Conservation (phyloP, 2,797 vertebrate species). For the Valencia hispanica region DNA sequence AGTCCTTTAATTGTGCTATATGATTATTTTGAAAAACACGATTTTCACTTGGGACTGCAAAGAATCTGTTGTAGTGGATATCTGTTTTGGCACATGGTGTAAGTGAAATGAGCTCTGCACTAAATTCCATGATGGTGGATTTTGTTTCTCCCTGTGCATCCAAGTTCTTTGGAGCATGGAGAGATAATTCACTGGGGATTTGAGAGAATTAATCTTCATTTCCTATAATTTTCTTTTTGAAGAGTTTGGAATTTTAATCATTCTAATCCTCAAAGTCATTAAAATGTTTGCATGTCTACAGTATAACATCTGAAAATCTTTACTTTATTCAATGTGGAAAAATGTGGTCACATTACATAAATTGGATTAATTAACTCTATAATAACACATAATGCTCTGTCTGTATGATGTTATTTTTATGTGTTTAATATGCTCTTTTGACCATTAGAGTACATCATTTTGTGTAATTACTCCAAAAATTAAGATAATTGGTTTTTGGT, state of each 20-base stretch:
- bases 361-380: conserved; percentile 26
- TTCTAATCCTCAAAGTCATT: conserved; percentile 73
- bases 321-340: conserved; percentile 32
- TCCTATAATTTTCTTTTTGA: conserved; percentile 54
- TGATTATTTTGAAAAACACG: conserved; percentile 22
- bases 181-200: conserved; percentile 58
- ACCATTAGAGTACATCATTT: neutral
- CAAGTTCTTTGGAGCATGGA: conserved; percentile 31
- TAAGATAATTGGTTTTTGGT: too few species aligned
- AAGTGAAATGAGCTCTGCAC: conserved; percentile 24
- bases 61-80: conserved; percentile 19
- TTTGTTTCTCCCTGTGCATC: conserved; percentile 13
- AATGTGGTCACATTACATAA: conserved; percentile 25
- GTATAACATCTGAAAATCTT: conserved; percentile 60
- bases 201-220: conserved; percentile 60
- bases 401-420: neutral
- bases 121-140: conserved; percentile 33
- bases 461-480: too few species aligned
- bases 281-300: conserved; percentile 47
- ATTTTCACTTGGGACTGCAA: neutral
- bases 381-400: conserved; percentile 14
- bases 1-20: conserved; percentile 11
- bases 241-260: conserved; percentile 59
- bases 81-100: conserved; percentile 14
- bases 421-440: neutral